Conservation (phyloP, 2,888 invertebrate species). For the Eupithecia tripunctaria region DNA sequence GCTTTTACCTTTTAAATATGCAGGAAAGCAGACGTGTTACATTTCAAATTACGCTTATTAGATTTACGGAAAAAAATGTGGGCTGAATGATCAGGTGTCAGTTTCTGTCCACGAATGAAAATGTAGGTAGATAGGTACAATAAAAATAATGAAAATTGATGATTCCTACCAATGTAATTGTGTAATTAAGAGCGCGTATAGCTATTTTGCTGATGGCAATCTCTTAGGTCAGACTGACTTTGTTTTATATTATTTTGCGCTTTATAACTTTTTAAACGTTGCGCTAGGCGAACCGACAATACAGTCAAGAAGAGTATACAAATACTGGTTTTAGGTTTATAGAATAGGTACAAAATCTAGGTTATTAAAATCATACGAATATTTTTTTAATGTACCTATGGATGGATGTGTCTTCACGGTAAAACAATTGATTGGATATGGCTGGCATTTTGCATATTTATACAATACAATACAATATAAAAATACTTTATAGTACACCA, state of each 20-base stretch:
- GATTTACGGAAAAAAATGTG: slow-evolving; percentile 23
- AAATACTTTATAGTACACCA: too few relatives aligned
- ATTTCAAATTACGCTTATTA: slow-evolving; percentile 30
- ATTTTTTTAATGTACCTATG: not conserved
- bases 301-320: not conserved
- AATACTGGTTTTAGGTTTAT: not conserved
- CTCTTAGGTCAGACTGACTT: not conserved
- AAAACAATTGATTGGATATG: not conserved
- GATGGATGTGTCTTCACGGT: not conserved
- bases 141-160: not conserved
- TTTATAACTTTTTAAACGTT: not conserved
- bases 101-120: slow-evolving; percentile 17
- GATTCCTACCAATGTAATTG: not conserved
- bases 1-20: slow-evolving; percentile 40
- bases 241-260: not conserved
- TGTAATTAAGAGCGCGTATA: not conserved
- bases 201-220: not conserved
- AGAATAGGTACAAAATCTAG: not conserved
- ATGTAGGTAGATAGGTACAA: not conserved
- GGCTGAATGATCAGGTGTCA: slow-evolving; percentile 18
- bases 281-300: not conserved
- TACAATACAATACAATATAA: too few relatives aligned
- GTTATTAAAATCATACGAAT: not conserved
- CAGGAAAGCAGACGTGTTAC: slow-evolving; percentile 31
- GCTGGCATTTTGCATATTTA: too few relatives aligned